phyloP scores from a whole-genome alignment of 1,140 invertebrate genomes.

The Ostrea denselamellosa region DNA sequence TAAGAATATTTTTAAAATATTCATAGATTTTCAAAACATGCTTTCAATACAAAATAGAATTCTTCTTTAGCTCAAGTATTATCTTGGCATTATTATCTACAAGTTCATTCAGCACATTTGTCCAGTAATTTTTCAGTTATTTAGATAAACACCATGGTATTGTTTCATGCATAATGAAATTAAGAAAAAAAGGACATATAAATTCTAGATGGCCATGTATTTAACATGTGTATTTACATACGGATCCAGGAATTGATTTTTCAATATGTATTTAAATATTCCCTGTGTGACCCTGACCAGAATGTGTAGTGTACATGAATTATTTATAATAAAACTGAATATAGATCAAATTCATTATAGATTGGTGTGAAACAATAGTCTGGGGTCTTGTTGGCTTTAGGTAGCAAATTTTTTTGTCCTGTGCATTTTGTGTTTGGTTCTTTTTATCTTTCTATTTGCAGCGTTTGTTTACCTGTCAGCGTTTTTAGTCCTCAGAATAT shows the following conservation, averaged over 20 bases:
- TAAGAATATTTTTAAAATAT: too few relatives aligned
- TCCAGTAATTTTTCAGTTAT: not conserved
- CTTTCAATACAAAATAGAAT: too few relatives aligned
- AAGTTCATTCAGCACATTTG: not conserved
- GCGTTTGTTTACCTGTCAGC: too few relatives aligned
- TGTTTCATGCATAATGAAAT: not conserved
- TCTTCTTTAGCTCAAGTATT: too few relatives aligned
- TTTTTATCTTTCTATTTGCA: not conserved
- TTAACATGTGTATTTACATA: not conserved
- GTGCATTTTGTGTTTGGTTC: not conserved
- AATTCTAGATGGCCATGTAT: not conserved
- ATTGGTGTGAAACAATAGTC: not conserved
- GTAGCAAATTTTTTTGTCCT: not conserved
- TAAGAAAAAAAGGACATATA: not conserved
- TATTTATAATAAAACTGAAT: not conserved
- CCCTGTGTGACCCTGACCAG: not conserved
- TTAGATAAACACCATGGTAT: not conserved
- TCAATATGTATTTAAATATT: not conserved
- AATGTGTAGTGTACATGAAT: conserved; percentile 12
- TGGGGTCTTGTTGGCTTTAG: not conserved
- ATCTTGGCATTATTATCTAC: too few relatives aligned
- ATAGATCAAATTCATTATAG: not conserved
- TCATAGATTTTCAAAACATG: too few relatives aligned
- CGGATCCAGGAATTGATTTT: not conserved
- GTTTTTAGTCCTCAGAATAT: too few relatives aligned